A percentile compares a stretch with the other conserved stretches of the same genome.
Evolutionary conservation across 2,888 invertebrate genomes (phyloP).

Genomic region (Chalcis sispes): DNA sequence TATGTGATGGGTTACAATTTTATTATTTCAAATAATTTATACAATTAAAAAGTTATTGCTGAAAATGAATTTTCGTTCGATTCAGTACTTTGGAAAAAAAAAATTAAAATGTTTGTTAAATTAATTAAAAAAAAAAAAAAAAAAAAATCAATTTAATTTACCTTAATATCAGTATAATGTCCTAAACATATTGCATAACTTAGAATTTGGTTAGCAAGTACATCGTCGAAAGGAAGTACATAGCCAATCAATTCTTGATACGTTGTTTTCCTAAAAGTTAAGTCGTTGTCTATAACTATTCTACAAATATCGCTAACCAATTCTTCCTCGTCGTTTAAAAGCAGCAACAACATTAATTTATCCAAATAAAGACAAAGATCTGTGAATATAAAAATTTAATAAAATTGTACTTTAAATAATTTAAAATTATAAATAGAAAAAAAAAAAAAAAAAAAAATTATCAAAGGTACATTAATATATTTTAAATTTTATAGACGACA

Average conservation of each 20-base stretch:
- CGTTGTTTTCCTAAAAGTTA: constrained; percentile 57
- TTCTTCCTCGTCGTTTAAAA: constrained; percentile 55
- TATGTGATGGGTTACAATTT: neutral
- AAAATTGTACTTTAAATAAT: neutral
- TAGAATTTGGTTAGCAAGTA: constrained; percentile 64
- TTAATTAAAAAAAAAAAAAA: neutral
- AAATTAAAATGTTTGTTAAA: neutral
- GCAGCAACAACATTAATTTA: constrained; percentile 57
- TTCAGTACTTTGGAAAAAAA: neutral
- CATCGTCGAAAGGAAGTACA: constrained; percentile 61
- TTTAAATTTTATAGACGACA: neutral
- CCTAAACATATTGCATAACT: constrained; percentile 64
- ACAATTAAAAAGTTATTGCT: neutral
- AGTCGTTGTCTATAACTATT: constrained; percentile 60
- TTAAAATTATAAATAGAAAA: neutral
- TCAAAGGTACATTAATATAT: neutral
- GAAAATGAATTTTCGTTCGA: too few relatives aligned
- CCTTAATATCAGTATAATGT: constrained; percentile 63
- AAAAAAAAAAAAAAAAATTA: neutral
- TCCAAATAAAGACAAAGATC: constrained; percentile 64
- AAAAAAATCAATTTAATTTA: constrained; percentile 51
- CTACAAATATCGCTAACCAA: constrained; percentile 57
- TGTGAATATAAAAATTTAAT: constrained; percentile 29
- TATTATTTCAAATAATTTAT: constrained; percentile 5
- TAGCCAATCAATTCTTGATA: constrained; percentile 62